phyloP scores from a whole-genome alignment of 2,888 invertebrate species.

The Aricia artaxerxes region DNA sequence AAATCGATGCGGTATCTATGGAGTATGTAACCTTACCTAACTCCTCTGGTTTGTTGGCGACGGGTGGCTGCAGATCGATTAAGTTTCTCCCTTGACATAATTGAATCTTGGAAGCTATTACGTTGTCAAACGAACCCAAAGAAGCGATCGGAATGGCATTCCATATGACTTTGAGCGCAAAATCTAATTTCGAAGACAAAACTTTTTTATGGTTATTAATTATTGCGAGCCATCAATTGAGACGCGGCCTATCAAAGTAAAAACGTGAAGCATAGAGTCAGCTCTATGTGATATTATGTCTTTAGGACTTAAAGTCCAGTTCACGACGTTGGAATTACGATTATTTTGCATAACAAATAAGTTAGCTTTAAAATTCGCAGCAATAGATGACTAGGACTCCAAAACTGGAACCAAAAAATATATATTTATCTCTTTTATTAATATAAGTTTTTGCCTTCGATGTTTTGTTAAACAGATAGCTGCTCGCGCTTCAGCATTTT shows the following conservation, averaged over 20 bases:
- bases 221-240: background rate
- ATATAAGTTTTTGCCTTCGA: no score
- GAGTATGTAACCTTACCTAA: background rate
- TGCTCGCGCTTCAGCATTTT: background rate
- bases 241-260: background rate
- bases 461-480: background rate
- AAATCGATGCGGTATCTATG: background rate
- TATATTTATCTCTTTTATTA: no score
- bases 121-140: slow-evolving; percentile 4
- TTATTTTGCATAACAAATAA: no score
- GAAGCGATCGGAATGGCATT: background rate
- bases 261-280: background rate
- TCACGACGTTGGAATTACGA: background rate
- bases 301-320: background rate
- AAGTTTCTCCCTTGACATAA: background rate
- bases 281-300: background rate
- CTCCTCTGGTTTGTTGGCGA: background rate
- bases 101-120: background rate
- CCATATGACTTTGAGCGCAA: background rate
- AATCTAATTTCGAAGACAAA: background rate
- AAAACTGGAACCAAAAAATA: no score
- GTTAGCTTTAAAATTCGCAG: no score
- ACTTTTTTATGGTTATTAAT: slow-evolving; percentile 16
- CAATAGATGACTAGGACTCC: no score
- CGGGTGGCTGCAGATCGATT: background rate